These are phyloP conservation scores for Cliona cf. orientalis DNA, from an alignment of 37 sponge, comb jelly and placozoan species.

Conservation along the genomic window DNA sequence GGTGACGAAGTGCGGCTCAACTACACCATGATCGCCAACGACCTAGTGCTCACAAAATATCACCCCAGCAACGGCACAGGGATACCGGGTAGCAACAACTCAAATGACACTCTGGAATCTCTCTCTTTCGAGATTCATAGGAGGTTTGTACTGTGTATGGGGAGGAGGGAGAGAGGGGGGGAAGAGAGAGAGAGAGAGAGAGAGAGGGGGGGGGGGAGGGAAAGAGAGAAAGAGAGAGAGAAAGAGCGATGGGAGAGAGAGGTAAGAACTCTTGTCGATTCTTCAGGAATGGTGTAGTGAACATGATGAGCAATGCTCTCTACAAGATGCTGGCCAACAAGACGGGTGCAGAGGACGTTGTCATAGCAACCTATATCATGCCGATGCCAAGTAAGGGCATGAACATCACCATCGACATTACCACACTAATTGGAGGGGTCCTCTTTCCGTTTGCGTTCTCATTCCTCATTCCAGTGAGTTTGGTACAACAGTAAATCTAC, in stretches of 20 bases:
- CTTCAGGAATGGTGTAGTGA: conserved; percentile 59
- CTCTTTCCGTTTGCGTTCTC: conserved; percentile 75
- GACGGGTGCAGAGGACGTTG: not conserved
- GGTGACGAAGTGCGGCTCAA: not conserved
- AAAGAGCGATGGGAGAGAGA: not conserved
- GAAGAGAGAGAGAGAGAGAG: not conserved
- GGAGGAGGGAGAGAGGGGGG: not conserved
- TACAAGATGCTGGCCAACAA: conserved; percentile 38
- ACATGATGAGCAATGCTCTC: conserved; percentile 71
- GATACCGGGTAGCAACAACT: not conserved
- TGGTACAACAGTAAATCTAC: not conserved
- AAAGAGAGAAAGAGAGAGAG: not conserved
- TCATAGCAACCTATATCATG: conserved; percentile 69
- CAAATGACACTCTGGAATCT: not conserved
- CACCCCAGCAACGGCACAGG: not conserved
- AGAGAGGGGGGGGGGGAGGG: conserved; percentile 6
- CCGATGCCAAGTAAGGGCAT: conserved; percentile 26
- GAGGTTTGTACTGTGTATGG: conserved; percentile 30
- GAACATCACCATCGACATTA: conserved; percentile 64
- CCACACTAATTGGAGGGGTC: conserved; percentile 62
- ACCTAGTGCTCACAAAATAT: conserved; percentile 35
- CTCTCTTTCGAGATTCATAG: conserved; percentile 11
- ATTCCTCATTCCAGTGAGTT: conserved; percentile 77
- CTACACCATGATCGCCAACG: conserved; percentile 70
- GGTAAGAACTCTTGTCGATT: conserved; percentile 11